Base-by-base conservation (phyloP, 2,797 vertebrate species). In the Dendrocincla tyrannina region DNA sequence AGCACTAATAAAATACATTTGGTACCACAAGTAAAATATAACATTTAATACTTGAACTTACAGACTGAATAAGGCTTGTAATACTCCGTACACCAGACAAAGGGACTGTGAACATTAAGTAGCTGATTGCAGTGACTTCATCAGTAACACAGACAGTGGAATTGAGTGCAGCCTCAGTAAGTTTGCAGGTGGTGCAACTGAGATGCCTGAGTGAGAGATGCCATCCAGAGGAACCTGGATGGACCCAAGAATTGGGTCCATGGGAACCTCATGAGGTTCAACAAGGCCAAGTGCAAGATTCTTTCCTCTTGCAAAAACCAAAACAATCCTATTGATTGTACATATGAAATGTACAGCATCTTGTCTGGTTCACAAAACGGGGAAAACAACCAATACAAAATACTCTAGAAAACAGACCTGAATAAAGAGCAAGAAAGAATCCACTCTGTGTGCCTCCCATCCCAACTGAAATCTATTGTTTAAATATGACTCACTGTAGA, bases 1-100 rank as follows among this genome's bases (percentile, higher is more conserved):
- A 88, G 66, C 76, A 79, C 68, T 81, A 96, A 89, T 84, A 90
- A 93, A 97, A 95, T 17, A 87, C 81, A 66, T 88, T 83, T 91
- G 94, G 91, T 77, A 89, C 55, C 72, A 75, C 67, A 67, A 85
- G 91, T 70, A 88, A 97, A 93, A 91, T 68, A 76, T 62, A 91
- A 88, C 24, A 14, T 69, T 70, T 85, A 78, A 22, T 35, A 78
- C 50, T 37, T 50, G 27, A 82, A 68, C 35, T 49, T 50, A 39
- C 1, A 17, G 64, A 35, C 52, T 74, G 24, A 93, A 63, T 27
- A 88, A 93, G 50, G 33, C 37, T 91, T 77, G 10, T 7, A 80
- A 62, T 44, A 41, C n/a, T 56, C 42, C 8, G 3, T 10, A 80
- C 69, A 96, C 56, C 5, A 5, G 69, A 88, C 33, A 59, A 73